A percentile compares a stretch with the other conserved stretches of the same genome.
phyloP scores from a whole-genome alignment of 92 coral and sea anemone genomes.

The Hydrozoanthus gracilis region DNA sequence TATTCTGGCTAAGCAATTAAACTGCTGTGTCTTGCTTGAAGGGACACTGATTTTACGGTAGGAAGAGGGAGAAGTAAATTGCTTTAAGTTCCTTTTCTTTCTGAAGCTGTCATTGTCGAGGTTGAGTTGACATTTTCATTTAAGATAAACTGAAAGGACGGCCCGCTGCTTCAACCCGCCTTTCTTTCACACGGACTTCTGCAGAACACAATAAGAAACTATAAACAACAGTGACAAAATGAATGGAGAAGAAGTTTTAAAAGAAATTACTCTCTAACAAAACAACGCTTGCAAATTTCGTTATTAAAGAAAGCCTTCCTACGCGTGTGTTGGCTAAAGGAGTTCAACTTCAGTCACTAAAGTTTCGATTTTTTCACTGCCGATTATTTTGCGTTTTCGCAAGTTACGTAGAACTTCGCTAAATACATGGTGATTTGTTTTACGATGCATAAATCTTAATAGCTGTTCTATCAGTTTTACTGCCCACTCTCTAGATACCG shows the following conservation, averaged over 20 bases:
- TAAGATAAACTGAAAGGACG: slow-evolving; percentile 17
- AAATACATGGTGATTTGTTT: slow-evolving; percentile 12
- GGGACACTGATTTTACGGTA: neutral
- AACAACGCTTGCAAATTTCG: slow-evolving; percentile 10
- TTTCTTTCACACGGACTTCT: slow-evolving; percentile 11
- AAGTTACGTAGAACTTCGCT: neutral
- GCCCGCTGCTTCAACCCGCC: slow-evolving; percentile 44
- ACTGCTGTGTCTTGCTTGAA: neutral
- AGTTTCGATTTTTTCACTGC: neutral
- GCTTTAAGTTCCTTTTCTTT: slow-evolving; percentile 2
- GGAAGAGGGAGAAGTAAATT: slow-evolving; percentile 5
- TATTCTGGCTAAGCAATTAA: neutral
- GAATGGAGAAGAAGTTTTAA: slow-evolving; percentile 11
- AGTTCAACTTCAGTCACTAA: neutral
- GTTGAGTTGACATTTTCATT: slow-evolving; percentile 23
- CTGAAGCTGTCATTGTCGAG: slow-evolving; percentile 20
- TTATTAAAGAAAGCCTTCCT: slow-evolving; percentile 9
- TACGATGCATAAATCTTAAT: slow-evolving; percentile 2
- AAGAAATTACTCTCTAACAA: slow-evolving; percentile 23
- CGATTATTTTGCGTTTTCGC: neutral
- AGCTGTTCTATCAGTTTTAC: neutral
- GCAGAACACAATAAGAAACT: slow-evolving; percentile 3
- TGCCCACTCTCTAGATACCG: slow-evolving; percentile 1
- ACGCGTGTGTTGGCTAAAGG: neutral
- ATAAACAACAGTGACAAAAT: neutral